Percentiles rank a stretch among this genome's conserved stretches.
Conservation (phyloP, 2,113 vertebrate species). For the Platysteira castanea region DNA sequence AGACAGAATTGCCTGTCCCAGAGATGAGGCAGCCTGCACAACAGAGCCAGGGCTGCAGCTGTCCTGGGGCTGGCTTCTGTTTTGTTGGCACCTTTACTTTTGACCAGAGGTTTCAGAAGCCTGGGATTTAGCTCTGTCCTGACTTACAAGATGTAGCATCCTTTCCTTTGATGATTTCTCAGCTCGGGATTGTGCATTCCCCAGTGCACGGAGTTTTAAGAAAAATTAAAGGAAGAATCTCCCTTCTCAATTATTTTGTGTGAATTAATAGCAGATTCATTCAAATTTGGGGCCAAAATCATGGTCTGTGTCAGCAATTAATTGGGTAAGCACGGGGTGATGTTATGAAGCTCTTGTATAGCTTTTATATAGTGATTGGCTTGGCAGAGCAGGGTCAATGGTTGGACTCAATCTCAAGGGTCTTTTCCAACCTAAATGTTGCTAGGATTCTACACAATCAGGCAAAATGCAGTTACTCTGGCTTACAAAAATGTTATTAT, state of each 20-base stretch:
- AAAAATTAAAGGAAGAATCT: not conserved
- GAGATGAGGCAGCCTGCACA: not conserved
- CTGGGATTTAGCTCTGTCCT: not conserved
- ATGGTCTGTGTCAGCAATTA: not conserved
- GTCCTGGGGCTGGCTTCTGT: not conserved
- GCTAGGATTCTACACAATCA: not conserved
- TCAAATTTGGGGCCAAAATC: not conserved
- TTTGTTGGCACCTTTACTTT: not conserved
- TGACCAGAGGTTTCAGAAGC: not conserved
- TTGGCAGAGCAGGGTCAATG: not conserved
- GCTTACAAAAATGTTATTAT: not conserved
- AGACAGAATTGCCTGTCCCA: too few species aligned
- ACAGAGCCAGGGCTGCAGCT: not conserved
- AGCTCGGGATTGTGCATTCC: fast-evolving
- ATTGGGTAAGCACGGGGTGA: not conserved
- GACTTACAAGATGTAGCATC: not conserved
- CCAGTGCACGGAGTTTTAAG: not conserved
- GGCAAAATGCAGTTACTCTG: not conserved
- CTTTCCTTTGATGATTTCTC: not conserved
- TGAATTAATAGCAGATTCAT: not conserved
- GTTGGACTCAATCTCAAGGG: not conserved
- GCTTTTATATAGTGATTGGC: not conserved
- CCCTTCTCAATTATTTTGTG: not conserved
- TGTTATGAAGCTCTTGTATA: not conserved
- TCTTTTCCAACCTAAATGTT: not conserved